Percentiles rank a stretch among this genome's conserved stretches.
These are phyloP conservation scores for Cremastinae sp. DNA, from an alignment of 2,888 invertebrate genomes.

Conservation along the genomic window DNA sequence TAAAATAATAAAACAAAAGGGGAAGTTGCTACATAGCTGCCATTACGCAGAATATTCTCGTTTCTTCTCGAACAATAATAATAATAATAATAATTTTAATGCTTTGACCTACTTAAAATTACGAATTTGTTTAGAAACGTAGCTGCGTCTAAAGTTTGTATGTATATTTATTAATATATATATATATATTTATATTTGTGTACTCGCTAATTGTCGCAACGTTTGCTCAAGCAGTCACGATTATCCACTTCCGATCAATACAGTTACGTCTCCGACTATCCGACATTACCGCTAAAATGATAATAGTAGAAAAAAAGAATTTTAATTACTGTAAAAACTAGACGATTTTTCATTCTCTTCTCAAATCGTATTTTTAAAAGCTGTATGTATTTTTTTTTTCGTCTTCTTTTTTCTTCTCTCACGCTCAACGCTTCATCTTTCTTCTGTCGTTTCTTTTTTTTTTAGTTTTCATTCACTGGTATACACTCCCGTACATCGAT, in stretches of 20 bases:
- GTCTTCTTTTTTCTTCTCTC: conserved; percentile 29
- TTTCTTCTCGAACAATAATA: neutral
- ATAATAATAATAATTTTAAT: conserved; percentile 66
- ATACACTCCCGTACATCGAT: conserved; percentile 66
- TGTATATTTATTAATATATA: too few species aligned
- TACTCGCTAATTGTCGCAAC: conserved; percentile 72
- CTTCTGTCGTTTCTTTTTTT: conserved; percentile 54
- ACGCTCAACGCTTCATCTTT: conserved; percentile 37
- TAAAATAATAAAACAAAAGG: conserved; percentile 66
- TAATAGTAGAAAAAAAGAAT: conserved; percentile 66
- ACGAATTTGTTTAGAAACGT: conserved; percentile 65
- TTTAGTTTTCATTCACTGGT: conserved; percentile 69
- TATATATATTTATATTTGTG: conserved; percentile 21
- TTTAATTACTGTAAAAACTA: conserved; percentile 72
- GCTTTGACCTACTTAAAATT: conserved; percentile 68
- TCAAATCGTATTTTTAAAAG: conserved; percentile 20
- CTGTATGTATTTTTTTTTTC: conserved; percentile 32
- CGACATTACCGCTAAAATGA: conserved; percentile 59
- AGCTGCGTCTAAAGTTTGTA: conserved; percentile 65
- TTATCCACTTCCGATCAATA: conserved; percentile 66
- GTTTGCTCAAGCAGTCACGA: conserved; percentile 60
- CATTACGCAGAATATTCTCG: conserved; percentile 40
- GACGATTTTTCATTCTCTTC: conserved; percentile 68
- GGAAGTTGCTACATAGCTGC: conserved; percentile 66
- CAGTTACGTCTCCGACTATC: conserved; percentile 72